Base-by-base conservation (phyloP, 2,888 invertebrate species). In the Microplitis deprimator region DNA sequence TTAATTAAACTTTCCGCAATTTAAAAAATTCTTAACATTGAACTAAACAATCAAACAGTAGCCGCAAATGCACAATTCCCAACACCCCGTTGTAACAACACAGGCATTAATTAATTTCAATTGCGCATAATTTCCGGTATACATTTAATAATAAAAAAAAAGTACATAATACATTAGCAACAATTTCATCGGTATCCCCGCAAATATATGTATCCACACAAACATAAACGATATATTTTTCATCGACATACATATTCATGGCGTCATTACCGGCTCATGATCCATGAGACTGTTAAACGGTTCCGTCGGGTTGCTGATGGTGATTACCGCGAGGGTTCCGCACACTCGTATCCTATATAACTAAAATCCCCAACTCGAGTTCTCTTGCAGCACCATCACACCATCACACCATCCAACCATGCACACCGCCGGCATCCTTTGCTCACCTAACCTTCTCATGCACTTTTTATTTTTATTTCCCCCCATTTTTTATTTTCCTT, bases 281-380 rank as follows among this genome's bases (percentile, higher is more conserved):
- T 86, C 85, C 86, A 86, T 82, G 85, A 84, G 83, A 83, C 83
- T 84, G 86, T 84, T 86, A 86, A 86, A 86, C 86, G 86, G 83
- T 86, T 83, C 84, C 83, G 84, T 80, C 82, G 83, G 76, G 59
- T 81, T 82, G 74, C 79, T 73, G 74, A 73, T 29, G 65, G 76
- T 76, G 71, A 76, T 76, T 76, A 76, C 76, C 67, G 50, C 59
- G 40, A 75, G 64, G 50, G 50, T 40, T 69, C 70, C 50, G 68
- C 40, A n/a, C 70, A 69, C 59, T 29, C 29, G 29, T 29, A 29
- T 29, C 29, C 29, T 29, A 29, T 29, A 29, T 29, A 29, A 29
- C 29, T 29, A 29, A 29, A 29, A 29, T 29, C 68, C 40, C 68
- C 73, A 59, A 17, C 69, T 61, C 74, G 50, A 60, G 77, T 73